Base-by-base conservation (phyloP, 2,797 vertebrate species). In the Lophius americanus region DNA sequence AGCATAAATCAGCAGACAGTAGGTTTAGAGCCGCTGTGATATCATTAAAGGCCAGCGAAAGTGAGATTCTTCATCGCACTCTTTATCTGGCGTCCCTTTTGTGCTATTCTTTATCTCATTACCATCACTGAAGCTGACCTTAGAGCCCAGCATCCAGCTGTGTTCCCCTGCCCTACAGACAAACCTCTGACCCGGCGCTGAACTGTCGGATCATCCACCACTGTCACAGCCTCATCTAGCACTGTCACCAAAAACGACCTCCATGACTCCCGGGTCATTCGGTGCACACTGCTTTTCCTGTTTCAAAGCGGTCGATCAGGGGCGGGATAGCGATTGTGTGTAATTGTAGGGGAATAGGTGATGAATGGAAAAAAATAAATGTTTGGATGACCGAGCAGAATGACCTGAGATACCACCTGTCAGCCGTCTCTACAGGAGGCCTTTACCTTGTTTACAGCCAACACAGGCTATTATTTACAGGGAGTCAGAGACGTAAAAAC, bases 171-270 rank as follows among this genome's bases (percentile, higher is more conserved):
- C 81, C 92, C 88, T 77, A 62, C 77, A 85, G 82, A 84, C 74
- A 88, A 91, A 91, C 90, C 88, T 89, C 83, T 92, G 87, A 91
- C 93, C 92, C 76, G 4, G n/a, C 9, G 50, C 70, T 94, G 92
- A 93, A 92, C 92, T 74, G 85, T 50, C 93, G 92, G 88, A 94
- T 94, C 95, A 93, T 84, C 94, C 90, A 96, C 85, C 85, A 90
- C 87, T 90, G 90, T 91, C 91, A 87, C 78, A 32, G 73, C 60
- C 60, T 94, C 95, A 92, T 78, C 94, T 92, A 94, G 88, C 85
- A 91, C 86, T 91, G 90, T 91, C 89, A 88, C 74, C 9, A 3
- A 32, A 5, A 6, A 50, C 37, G 69, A 88, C 85, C 88, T 71
- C 78, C 51, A 33, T 11, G 47, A 63, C 79, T 76, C 71, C 4